Conservation (phyloP, 2,797 vertebrate genomes). For the Meda fulgida region DNA sequence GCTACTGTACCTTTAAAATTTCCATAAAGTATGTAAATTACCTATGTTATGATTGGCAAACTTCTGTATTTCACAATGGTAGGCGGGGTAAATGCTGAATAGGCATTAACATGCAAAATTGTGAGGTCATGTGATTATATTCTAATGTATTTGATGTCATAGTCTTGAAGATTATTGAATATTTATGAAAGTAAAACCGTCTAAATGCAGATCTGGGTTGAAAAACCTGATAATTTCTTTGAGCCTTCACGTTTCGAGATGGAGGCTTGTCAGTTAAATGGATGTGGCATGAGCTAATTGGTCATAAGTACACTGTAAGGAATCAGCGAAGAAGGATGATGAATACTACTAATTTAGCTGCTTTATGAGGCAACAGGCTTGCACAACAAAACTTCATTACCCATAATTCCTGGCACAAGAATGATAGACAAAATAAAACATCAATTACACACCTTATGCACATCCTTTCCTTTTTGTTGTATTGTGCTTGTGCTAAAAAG, state of each 20-base stretch:
- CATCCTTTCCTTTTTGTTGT: constrained; percentile 1
- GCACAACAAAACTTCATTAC: constrained; percentile 8
- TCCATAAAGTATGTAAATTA: neutral
- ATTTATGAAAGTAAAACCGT: neutral
- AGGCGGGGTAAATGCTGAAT: neutral
- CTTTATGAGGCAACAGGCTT: neutral
- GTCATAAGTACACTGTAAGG: neutral
- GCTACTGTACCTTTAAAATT: neutral
- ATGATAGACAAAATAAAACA: neutral
- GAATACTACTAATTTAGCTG: neutral
- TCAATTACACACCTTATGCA: constrained; percentile 27
- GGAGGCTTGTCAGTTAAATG: constrained; percentile 1
- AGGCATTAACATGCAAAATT: neutral
- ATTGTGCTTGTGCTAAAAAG: constrained; percentile 2
- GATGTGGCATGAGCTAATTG: constrained; percentile 18
- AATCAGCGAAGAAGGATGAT: neutral
- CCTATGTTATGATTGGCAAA: neutral
- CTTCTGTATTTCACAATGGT: neutral
- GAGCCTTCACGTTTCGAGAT: neutral
- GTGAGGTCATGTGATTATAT: neutral
- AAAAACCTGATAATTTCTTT: neutral
- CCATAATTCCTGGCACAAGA: neutral
- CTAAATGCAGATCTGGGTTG: neutral
- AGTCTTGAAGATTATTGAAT: neutral
- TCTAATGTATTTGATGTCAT: neutral